A percentile compares a stretch with the other conserved stretches of the same genome.
phyloP scores from a whole-genome alignment of 2,888 invertebrate genomes.

The Agelastica alni region DNA sequence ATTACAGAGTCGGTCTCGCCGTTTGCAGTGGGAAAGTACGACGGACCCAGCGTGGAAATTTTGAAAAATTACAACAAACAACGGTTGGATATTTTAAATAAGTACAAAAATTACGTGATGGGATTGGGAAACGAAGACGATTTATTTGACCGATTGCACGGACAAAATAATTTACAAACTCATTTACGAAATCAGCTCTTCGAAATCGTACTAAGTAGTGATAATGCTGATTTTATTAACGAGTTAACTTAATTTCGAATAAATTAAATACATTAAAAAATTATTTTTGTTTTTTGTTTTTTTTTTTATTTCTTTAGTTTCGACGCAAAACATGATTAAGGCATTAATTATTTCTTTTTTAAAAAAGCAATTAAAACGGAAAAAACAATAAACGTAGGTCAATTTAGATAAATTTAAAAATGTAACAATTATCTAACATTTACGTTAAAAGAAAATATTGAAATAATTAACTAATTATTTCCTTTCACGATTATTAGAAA shows the following conservation, averaged over 20 bases:
- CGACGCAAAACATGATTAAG: too few relatives aligned
- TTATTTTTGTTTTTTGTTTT: too few relatives aligned
- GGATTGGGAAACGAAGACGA: conserved; percentile 42
- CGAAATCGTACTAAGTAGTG: conserved; percentile 19
- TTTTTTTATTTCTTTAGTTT: too few relatives aligned
- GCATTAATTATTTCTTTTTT: too few relatives aligned
- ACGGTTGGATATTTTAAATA: conserved; percentile 39
- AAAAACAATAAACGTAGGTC: too few relatives aligned
- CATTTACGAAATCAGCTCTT: conserved; percentile 15
- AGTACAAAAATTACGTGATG: conserved; percentile 39
- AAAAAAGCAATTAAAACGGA: too few relatives aligned
- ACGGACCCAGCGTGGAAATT: conserved; percentile 23
- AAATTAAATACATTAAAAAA: conserved; percentile 14
- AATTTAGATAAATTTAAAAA: too few relatives aligned
- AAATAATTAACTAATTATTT: too few relatives aligned
- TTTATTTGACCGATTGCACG: conserved; percentile 31
- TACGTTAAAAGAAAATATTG: too few relatives aligned
- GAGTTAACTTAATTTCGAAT: conserved; percentile 11
- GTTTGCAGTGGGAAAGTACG: conserved; percentile 65
- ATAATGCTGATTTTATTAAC: conserved; percentile 18
- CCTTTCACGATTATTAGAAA: too few relatives aligned
- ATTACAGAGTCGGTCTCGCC: conserved; percentile 62
- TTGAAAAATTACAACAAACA: conserved; percentile 29
- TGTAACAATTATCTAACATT: too few relatives aligned
- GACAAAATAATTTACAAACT: neutral